Percentiles rank a stretch among this genome's conserved stretches.
Evolutionary conservation across 2,113 vertebrate genomes (phyloP).

Genomic region (Phocoena phocoena): DNA sequence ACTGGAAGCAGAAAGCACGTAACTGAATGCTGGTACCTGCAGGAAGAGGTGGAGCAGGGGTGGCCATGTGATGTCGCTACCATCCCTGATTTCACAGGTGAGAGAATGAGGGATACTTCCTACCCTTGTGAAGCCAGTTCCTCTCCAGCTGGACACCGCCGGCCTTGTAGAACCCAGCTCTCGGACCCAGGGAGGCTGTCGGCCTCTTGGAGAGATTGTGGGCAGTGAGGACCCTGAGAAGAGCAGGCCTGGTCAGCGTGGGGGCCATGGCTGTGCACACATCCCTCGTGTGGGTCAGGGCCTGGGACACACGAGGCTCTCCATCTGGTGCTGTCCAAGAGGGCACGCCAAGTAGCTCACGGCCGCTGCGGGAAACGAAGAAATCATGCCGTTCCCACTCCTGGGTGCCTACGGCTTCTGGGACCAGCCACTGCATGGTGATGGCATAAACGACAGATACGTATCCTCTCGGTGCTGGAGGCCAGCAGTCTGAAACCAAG

Average conservation of each 20-base stretch:
- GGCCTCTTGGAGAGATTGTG: neutral
- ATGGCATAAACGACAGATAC: fast-evolving
- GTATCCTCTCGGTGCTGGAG: neutral
- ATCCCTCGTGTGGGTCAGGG: neutral
- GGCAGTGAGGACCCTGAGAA: no score
- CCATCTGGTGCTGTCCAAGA: no score
- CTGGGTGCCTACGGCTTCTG: fast-evolving
- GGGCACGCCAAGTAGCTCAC: neutral
- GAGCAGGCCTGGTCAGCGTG: no score
- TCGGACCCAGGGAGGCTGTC: neutral
- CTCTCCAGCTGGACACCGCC: neutral
- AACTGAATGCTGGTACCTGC: no score
- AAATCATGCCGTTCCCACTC: neutral
- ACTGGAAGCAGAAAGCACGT: no score
- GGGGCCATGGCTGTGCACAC: neutral
- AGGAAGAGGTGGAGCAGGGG: fast-evolving
- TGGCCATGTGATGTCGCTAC: fast-evolving
- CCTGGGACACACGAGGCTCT: neutral
- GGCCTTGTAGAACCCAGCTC: neutral
- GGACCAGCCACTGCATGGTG: neutral
- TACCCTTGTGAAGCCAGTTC: neutral
- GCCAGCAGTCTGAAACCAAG: neutral
- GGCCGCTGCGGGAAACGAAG: neutral
- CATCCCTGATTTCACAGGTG: neutral
- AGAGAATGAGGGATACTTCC: neutral